phyloP scores from a whole-genome alignment of 2,113 vertebrate genomes.

The Malurus melanocephalus region DNA sequence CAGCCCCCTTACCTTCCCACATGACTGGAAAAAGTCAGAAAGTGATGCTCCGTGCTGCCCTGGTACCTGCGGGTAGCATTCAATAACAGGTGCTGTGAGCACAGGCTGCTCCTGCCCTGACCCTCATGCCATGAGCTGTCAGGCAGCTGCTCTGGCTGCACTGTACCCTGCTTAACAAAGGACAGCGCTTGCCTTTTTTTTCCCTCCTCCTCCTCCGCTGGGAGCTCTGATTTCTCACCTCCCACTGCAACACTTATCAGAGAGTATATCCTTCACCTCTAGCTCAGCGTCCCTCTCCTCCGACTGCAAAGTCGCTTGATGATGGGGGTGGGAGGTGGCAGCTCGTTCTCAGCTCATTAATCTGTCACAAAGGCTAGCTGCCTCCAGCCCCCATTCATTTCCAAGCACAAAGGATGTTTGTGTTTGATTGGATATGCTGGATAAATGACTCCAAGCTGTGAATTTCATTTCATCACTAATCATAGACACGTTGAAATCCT shows the following conservation, averaged over 20 bases:
- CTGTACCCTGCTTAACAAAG: background rate
- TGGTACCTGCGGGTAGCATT: slow-evolving; percentile 43
- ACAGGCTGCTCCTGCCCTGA: background rate
- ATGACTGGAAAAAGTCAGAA: slow-evolving; percentile 3
- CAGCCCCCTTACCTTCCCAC: background rate
- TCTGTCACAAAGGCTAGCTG: slow-evolving; percentile 24
- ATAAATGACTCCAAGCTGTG: slow-evolving; percentile 7
- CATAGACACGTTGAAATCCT: background rate
- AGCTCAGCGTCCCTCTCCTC: background rate
- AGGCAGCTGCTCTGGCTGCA: slow-evolving; percentile 23
- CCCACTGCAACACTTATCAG: slow-evolving; percentile 5
- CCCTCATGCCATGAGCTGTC: background rate
- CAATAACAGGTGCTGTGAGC: slow-evolving; percentile 20
- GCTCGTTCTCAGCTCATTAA: slow-evolving; percentile 57
- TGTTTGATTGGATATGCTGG: slow-evolving; percentile 5
- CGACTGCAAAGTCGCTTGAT: slow-evolving; percentile 1
- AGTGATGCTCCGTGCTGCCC: background rate
- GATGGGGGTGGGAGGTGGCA: slow-evolving; percentile 27
- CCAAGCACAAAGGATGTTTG: slow-evolving; percentile 22
- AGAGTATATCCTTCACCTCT: slow-evolving; percentile 38
- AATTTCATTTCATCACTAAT: slow-evolving; percentile 22
- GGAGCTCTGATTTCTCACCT: slow-evolving; percentile 42
- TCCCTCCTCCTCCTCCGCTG: background rate
- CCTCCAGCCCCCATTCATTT: slow-evolving; percentile 23
- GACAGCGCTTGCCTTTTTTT: background rate